Conservation (phyloP, 2,888 invertebrate genomes). For the Callosobruchus maculatus region DNA sequence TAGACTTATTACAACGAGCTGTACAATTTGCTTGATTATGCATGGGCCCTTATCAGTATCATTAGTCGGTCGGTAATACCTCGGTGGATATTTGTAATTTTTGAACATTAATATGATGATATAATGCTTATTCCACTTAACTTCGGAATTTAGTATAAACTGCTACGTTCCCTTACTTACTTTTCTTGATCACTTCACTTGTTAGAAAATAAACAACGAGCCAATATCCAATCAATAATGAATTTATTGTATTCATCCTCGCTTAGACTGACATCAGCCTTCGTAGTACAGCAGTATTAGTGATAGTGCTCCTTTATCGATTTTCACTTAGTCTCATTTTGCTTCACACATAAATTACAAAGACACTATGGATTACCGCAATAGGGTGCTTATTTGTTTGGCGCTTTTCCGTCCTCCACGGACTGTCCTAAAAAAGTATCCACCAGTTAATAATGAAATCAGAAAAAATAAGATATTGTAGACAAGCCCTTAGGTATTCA, state of each 20-base stretch:
- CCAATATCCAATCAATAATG: not conserved
- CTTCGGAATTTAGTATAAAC: not conserved
- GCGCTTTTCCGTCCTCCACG: not conserved
- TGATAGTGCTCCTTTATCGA: not conserved
- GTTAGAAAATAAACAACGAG: not conserved
- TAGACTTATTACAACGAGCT: too few relatives aligned
- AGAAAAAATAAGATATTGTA: too few relatives aligned
- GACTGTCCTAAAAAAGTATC: not conserved
- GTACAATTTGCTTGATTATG: too few relatives aligned
- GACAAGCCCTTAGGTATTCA: too few relatives aligned
- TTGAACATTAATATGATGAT: too few relatives aligned
- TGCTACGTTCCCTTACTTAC: not conserved
- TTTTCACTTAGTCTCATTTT: not conserved
- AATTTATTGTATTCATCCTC: not conserved
- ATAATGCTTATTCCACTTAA: too few relatives aligned
- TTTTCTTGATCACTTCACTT: not conserved
- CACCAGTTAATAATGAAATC: not conserved
- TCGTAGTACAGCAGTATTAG: not conserved
- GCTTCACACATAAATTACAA: not conserved
- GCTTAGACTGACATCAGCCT: not conserved
- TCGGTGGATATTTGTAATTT: too few relatives aligned
- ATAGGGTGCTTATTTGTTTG: not conserved
- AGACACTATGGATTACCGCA: not conserved
- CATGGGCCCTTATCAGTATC: too few relatives aligned
- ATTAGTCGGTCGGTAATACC: too few relatives aligned